These are phyloP conservation scores for Bergia puertoricense DNA, from an alignment of 92 coral and sea anemone species.

Conservation along the genomic window DNA sequence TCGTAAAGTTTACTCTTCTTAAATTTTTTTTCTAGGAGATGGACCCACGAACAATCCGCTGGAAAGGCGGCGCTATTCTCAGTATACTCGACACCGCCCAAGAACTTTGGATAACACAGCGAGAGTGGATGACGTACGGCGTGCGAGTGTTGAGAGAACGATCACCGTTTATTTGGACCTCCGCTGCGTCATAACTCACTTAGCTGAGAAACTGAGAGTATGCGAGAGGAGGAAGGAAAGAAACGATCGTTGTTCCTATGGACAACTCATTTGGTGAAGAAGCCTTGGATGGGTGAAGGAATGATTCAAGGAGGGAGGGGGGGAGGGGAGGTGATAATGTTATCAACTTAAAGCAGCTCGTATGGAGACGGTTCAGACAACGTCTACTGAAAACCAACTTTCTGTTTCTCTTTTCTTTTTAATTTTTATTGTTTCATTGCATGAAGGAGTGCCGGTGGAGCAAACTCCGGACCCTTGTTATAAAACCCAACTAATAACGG, in stretches of 20 bases:
- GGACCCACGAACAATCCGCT: conserved; percentile 96
- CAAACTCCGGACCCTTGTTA: no score
- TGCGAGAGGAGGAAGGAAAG: no score
- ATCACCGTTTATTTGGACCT: conserved; percentile 89
- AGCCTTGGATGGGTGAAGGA: no score
- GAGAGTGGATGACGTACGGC: conserved; percentile 89
- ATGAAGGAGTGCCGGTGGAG: no score
- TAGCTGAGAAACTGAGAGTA: not conserved
- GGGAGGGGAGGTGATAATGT: not conserved
- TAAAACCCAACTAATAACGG: no score
- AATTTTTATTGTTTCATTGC: no score
- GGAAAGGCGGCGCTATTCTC: conserved; percentile 97
- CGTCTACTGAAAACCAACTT: no score
- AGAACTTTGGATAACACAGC: conserved; percentile 95
- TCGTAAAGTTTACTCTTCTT: conserved; percentile 46
- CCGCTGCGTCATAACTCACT: not conserved
- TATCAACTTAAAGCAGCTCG: no score
- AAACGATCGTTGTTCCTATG: no score
- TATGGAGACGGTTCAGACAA: no score
- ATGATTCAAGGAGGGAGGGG: not conserved
- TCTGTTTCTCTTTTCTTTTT: no score
- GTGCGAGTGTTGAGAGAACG: conserved; percentile 91
- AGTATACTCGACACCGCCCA: conserved; percentile 96
- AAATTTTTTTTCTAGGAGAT: conserved; percentile 68
- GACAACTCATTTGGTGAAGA: no score